phyloP scores from a whole-genome alignment of 1,140 invertebrate genomes.

The Aculops lycopersici region DNA sequence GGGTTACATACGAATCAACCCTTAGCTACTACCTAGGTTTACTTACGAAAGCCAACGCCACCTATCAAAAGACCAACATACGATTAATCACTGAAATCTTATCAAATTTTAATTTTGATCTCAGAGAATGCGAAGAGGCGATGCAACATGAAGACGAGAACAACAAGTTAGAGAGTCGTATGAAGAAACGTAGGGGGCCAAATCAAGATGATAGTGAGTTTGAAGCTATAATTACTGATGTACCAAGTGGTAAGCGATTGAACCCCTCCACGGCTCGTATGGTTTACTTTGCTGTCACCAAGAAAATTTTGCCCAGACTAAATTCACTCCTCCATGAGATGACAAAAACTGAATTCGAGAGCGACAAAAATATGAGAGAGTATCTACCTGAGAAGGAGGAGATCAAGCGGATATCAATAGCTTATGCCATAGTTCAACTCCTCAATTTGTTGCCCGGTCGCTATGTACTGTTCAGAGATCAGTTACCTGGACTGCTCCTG shows the following conservation, averaged over 20 bases:
- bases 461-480: conserved; percentile 29
- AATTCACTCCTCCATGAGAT: conserved; percentile 21
- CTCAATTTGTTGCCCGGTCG: conserved; percentile 42
- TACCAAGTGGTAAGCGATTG: conserved; percentile 10
- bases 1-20: conserved; percentile 49
- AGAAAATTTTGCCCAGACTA: conserved; percentile 27
- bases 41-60: conserved; percentile 25
- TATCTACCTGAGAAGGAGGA: conserved; percentile 35
- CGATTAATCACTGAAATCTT: conserved; percentile 46
- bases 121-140: not conserved
- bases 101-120: conserved; percentile 57
- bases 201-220: not conserved
- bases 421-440: conserved; percentile 61
- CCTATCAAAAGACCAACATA: conserved; percentile 42
- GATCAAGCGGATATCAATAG: conserved; percentile 56
- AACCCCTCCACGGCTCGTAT: conserved; percentile 24
- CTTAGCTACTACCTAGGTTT: conserved; percentile 42
- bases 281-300: conserved; percentile 30
- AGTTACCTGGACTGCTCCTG: conserved; percentile 24
- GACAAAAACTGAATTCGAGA: conserved; percentile 6
- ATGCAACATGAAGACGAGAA: conserved; percentile 13
- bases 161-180: conserved; percentile 11
- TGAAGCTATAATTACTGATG: not conserved
- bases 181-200: not conserved
- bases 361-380: conserved; percentile 4